Percentiles rank a stretch among this genome's conserved stretches.
Evolutionary conservation across 2,113 vertebrate species (phyloP).

Genomic region (Zosterops hypoxanthus): DNA sequence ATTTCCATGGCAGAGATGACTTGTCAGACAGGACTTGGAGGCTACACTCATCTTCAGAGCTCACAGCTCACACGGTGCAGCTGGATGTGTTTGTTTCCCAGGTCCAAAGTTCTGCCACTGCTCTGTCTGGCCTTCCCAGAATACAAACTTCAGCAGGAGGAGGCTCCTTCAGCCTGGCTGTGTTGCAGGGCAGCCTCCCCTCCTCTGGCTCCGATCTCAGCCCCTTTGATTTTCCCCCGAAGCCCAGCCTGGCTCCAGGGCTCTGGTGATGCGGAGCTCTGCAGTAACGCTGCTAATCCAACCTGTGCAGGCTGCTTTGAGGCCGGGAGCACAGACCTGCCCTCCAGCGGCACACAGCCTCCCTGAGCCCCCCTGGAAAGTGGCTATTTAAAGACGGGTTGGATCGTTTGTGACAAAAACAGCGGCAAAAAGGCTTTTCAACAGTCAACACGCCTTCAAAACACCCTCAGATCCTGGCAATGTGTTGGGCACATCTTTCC

Average conservation of each 20-base stretch:
- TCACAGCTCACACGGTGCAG: not conserved
- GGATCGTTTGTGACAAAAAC: not conserved
- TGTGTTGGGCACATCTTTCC: not conserved
- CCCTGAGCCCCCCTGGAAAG: not conserved
- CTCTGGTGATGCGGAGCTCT: not conserved
- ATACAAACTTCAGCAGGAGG: not conserved
- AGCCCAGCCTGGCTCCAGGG: not conserved
- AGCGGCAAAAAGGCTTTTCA: not conserved
- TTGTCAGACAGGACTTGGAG: not conserved
- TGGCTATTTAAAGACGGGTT: fast-evolving
- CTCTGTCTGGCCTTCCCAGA: not conserved
- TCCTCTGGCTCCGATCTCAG: not conserved
- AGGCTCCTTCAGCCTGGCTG: not conserved
- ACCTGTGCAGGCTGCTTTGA: not conserved
- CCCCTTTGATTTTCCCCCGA: not conserved
- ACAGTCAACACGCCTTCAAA: not conserved
- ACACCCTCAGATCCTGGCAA: not conserved
- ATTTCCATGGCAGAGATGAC: not conserved
- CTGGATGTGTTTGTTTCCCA: not conserved
- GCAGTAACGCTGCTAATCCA: not conserved
- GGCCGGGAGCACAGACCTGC: not conserved
- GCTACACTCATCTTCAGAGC: not conserved
- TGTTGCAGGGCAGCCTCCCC: not conserved
- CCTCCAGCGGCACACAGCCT: not conserved
- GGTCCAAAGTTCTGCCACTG: not conserved